phyloP scores from a whole-genome alignment of 2,888 invertebrate genomes.

The Chirona hameri region DNA sequence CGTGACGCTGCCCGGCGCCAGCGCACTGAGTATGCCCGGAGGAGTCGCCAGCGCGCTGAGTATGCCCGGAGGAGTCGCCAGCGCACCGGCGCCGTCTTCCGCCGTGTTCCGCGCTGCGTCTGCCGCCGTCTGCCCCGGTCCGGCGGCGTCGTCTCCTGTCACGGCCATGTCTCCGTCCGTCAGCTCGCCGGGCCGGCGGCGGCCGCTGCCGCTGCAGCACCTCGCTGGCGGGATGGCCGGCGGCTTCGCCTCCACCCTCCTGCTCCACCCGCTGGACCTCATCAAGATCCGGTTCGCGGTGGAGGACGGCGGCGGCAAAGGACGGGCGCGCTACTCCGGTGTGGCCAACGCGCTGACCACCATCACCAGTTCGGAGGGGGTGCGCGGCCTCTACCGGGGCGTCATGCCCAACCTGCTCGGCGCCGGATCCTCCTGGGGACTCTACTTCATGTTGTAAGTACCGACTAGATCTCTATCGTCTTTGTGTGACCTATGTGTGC shows the following conservation, averaged over 20 bases:
- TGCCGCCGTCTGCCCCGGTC: background rate
- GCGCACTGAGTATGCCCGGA: too few relatives aligned
- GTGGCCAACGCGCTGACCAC: slow-evolving; percentile 74
- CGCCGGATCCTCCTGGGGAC: slow-evolving; percentile 95
- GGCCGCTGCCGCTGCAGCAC: slow-evolving; percentile 57
- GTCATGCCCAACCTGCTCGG: slow-evolving; percentile 97
- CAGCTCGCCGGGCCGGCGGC: slow-evolving; percentile 40
- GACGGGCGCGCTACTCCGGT: slow-evolving; percentile 75
- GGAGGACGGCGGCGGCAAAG: slow-evolving; percentile 52
- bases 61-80: too few relatives aligned
- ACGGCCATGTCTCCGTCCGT: slow-evolving; percentile 71
- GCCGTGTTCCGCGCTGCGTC: too few relatives aligned
- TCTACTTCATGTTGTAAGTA: slow-evolving; percentile 96
- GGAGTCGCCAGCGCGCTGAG: too few relatives aligned
- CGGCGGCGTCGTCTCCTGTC: background rate
- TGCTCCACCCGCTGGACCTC: slow-evolving; percentile 93
- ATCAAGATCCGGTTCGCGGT: slow-evolving; percentile 98
- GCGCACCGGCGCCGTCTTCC: too few relatives aligned
- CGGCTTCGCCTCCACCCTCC: slow-evolving; percentile 89
- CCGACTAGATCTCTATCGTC: too few relatives aligned
- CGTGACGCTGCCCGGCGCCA: background rate
- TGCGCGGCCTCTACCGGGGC: slow-evolving; percentile 88
- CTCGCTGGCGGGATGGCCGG: slow-evolving; percentile 94
- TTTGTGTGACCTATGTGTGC: too few relatives aligned
- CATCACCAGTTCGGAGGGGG: slow-evolving; percentile 81